A percentile compares a stretch with the other conserved stretches of the same genome.
phyloP scores from a whole-genome alignment of 2,888 invertebrate genomes.

The Augochlorella aurata region DNA sequence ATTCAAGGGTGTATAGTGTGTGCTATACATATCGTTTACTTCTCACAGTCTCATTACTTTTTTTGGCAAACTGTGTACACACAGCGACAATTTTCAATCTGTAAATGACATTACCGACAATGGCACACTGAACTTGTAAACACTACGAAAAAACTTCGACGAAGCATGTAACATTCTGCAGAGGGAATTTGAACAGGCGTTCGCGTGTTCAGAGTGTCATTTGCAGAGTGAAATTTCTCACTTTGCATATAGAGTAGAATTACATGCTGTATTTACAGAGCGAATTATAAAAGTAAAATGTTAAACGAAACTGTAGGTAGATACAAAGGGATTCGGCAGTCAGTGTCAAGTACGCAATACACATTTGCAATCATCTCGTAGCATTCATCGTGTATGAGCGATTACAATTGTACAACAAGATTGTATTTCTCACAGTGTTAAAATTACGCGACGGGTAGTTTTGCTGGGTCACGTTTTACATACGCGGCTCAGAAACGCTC shows the following conservation, averaged over 20 bases:
- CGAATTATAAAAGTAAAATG: slow-evolving; percentile 12
- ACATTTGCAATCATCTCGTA: slow-evolving; percentile 27
- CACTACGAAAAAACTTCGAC: neutral
- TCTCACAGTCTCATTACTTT: slow-evolving; percentile 10
- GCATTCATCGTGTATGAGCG: slow-evolving; percentile 25
- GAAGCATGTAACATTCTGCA: neutral
- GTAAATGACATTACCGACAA: neutral
- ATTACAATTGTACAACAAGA: slow-evolving; percentile 40
- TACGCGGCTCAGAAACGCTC: slow-evolving; percentile 2
- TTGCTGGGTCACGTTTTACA: slow-evolving; percentile 23
- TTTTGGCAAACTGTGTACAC: neutral
- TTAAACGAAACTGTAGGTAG: slow-evolving; percentile 15
- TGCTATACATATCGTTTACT: neutral
- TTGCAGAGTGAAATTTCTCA: neutral
- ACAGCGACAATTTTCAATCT: neutral
- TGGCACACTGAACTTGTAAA: neutral
- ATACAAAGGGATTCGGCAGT: slow-evolving; percentile 48
- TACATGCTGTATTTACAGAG: slow-evolving; percentile 24
- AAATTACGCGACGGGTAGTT: slow-evolving; percentile 37
- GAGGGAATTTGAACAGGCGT: neutral
- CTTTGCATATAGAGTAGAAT: slow-evolving; percentile 1
- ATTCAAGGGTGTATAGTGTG: neutral
- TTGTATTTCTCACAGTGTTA: slow-evolving; percentile 41
- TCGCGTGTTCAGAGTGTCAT: neutral
- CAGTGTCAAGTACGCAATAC: slow-evolving; percentile 2